Percentiles rank a stretch among this genome's conserved stretches.
phyloP scores from a whole-genome alignment of 1,140 invertebrate species.

The Arctopsyche grandis region DNA sequence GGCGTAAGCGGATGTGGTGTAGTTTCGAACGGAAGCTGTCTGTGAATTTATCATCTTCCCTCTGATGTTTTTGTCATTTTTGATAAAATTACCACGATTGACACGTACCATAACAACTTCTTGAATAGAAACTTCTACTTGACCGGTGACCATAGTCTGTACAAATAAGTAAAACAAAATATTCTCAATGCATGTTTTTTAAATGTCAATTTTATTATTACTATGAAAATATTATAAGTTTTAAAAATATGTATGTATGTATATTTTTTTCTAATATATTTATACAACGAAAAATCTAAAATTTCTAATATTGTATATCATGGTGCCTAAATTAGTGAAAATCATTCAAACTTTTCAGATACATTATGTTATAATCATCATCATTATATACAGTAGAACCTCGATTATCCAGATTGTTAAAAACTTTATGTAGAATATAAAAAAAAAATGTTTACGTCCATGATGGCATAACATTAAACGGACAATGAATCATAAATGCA shows the following conservation, averaged over 20 bases:
- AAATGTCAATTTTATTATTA: background rate
- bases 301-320: background rate
- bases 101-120: constrained; percentile 60
- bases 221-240: background rate
- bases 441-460: too few relatives aligned
- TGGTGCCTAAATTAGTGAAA: too few relatives aligned
- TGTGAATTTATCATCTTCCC: constrained; percentile 57
- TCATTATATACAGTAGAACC: too few relatives aligned
- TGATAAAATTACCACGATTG: constrained; percentile 44
- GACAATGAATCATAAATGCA: too few relatives aligned
- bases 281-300: background rate
- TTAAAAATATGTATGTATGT: background rate
- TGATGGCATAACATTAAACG: too few relatives aligned
- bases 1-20: constrained; percentile 7
- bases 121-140: constrained; percentile 61
- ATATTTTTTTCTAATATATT: background rate
- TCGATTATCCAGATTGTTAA: too few relatives aligned
- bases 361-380: too few relatives aligned
- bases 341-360: too few relatives aligned
- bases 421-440: too few relatives aligned
- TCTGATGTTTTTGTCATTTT: constrained; percentile 52
- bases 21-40: constrained; percentile 14
- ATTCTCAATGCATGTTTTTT: too few relatives aligned
- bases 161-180: constrained; percentile 10
- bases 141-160: constrained; percentile 60